Conservation (phyloP, 2,888 invertebrate species). For the Andrena praecox region DNA sequence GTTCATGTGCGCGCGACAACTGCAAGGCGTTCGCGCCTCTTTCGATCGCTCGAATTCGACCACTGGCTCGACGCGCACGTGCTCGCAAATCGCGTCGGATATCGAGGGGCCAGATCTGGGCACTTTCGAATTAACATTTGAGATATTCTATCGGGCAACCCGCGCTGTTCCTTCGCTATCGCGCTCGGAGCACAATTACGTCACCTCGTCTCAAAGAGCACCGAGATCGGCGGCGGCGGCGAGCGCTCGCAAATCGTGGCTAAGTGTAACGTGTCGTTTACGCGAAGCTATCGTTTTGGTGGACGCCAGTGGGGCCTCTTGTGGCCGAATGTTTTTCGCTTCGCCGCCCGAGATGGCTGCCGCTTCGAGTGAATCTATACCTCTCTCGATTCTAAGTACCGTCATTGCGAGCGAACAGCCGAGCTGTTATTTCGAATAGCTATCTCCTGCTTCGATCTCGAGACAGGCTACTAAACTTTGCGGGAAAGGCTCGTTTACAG, state of each 20-base stretch:
- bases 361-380: not conserved
- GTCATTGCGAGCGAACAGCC: too few relatives aligned
- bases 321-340: not conserved
- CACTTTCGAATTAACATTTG: not conserved
- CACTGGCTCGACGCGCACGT: constrained; percentile 24
- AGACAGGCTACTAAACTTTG: not conserved
- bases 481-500: constrained; percentile 1
- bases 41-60: constrained; percentile 32
- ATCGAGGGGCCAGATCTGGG: not conserved
- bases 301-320: too few relatives aligned
- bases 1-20: constrained; percentile 45
- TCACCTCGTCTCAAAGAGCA: not conserved
- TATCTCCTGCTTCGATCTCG: not conserved
- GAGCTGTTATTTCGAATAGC: not conserved
- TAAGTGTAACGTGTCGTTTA: too few relatives aligned
- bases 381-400: not conserved
- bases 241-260: not conserved
- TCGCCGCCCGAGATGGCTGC: not conserved
- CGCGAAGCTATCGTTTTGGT: too few relatives aligned
- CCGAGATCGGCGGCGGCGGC: not conserved
- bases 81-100: constrained; percentile 1
- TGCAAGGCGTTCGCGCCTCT: constrained; percentile 35
- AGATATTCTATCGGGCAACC: not conserved
- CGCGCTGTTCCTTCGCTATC: not conserved
- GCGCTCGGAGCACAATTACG: not conserved